phyloP scores from a whole-genome alignment of 2,113 vertebrate species.

The Apaloderma vittatum region DNA sequence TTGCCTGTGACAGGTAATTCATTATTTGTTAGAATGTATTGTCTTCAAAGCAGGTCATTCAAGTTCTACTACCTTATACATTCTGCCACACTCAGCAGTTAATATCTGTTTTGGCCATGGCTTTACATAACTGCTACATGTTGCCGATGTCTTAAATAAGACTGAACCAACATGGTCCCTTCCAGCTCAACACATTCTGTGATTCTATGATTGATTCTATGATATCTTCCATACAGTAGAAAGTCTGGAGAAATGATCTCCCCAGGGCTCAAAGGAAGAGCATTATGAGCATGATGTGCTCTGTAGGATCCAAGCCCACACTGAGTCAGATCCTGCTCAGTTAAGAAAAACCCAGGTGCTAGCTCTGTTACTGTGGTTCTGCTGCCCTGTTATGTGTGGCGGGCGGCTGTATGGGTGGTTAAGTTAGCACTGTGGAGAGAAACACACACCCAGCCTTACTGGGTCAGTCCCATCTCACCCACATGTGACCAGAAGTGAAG shows the following conservation, averaged over 20 bases:
- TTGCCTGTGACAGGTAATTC: neutral
- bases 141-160: neutral
- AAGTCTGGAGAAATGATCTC: neutral
- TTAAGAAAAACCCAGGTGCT: neutral
- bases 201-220: too few species aligned
- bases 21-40: neutral
- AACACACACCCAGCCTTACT: neutral
- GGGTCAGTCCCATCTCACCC: neutral
- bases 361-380: neutral
- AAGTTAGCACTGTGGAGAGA: neutral
- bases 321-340: accelerated
- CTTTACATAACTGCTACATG: neutral
- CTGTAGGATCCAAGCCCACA: neutral
- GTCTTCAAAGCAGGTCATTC: neutral
- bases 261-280: neutral
- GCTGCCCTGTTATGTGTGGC: accelerated
- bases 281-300: neutral
- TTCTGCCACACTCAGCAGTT: neutral
- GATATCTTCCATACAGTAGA: neutral
- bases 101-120: neutral
- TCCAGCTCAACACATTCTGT: too few species aligned
- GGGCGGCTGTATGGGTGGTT: neutral
- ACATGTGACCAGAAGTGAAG: accelerated
- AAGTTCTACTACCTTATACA: neutral
- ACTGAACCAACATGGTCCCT: too few species aligned